Evolutionary conservation across 2,797 vertebrate genomes (phyloP).

Genomic region (Aphelocoma californica): DNA sequence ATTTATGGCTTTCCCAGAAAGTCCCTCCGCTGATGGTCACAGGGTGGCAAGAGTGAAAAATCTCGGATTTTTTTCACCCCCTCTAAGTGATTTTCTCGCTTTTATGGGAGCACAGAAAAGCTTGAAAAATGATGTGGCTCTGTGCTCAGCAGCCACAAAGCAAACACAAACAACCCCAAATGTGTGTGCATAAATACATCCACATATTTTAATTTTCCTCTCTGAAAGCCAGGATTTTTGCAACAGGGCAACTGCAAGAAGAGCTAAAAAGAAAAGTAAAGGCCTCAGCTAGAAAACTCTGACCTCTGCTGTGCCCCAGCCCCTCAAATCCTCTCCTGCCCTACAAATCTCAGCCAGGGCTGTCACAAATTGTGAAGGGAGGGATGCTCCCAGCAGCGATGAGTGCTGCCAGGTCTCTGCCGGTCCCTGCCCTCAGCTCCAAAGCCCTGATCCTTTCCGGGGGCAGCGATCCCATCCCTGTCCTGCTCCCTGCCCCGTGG

Average conservation of each 20-base stretch:
- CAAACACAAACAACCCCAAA: neutral
- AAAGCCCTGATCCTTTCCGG: fast-evolving
- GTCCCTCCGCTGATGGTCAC: neutral
- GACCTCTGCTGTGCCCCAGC: neutral
- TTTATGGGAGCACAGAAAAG: neutral
- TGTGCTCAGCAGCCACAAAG: neutral
- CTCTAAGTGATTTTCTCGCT: neutral
- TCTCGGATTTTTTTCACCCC: too few relatives aligned
- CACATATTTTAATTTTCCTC: neutral
- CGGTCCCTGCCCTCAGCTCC: neutral
- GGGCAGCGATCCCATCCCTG: neutral
- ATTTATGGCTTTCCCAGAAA: neutral
- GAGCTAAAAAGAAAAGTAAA: neutral
- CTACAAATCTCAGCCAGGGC: too few relatives aligned
- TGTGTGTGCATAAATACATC: too few relatives aligned
- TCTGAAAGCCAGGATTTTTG: neutral
- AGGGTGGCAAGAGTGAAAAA: neutral
- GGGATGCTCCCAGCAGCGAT: neutral
- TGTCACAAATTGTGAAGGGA: neutral
- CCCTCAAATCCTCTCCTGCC: neutral
- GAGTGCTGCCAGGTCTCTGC: neutral
- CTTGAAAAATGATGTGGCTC: neutral
- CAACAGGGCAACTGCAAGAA: neutral
- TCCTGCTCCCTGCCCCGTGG: fast-evolving
- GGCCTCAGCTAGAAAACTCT: neutral